Conservation (phyloP, 2,797 vertebrate species). For the Danio tinwini region DNA sequence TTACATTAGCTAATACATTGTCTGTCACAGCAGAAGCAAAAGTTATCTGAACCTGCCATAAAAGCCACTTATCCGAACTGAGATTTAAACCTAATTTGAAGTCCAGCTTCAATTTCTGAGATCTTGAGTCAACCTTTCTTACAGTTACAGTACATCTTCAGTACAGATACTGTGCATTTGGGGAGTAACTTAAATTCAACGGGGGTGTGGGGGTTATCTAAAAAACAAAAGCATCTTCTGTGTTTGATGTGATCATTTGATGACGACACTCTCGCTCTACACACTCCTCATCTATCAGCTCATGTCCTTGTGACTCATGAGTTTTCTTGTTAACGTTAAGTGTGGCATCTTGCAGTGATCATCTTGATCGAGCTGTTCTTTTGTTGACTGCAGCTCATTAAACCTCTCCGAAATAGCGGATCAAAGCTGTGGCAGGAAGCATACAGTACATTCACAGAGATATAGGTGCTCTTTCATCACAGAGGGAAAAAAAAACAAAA, state of each 20-base stretch:
- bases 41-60: background rate
- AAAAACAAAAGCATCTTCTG: background rate
- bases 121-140: slow-evolving; percentile 16
- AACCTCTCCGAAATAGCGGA: background rate
- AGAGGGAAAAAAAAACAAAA: slow-evolving; percentile 6
- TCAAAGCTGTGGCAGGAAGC: slow-evolving; percentile 19
- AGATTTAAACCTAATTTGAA: background rate
- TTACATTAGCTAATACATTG: too few relatives aligned
- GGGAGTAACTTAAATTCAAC: background rate
- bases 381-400: slow-evolving; percentile 43
- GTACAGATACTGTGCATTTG: background rate
- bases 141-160: background rate
- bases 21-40: too few relatives aligned
- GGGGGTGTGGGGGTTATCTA: background rate
- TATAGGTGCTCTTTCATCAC: slow-evolving; percentile 17
- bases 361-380: background rate
- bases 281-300: background rate
- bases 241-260: slow-evolving; percentile 13
- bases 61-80: slow-evolving; percentile 12
- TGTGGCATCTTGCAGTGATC: background rate
- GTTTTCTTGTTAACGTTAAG: background rate
- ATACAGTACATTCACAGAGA: background rate
- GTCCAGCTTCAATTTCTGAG: background rate
- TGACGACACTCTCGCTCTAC: background rate
- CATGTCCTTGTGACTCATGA: background rate